These are phyloP conservation scores for Hippocampus kuda DNA, from an alignment of 2,797 vertebrate genomes.

Conservation along the genomic window DNA sequence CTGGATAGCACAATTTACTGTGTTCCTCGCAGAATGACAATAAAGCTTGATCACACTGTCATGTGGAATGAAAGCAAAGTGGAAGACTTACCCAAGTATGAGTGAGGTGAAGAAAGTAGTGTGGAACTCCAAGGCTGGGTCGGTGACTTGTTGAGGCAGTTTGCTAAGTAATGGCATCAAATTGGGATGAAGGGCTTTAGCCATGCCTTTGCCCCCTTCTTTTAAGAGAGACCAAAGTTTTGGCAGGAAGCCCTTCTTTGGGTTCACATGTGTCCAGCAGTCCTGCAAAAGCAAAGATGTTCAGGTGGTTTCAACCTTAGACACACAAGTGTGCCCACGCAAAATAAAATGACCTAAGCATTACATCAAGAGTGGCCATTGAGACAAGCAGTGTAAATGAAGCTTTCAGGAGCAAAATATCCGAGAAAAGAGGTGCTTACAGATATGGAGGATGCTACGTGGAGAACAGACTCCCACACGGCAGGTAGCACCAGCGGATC, in stretches of 20 bases:
- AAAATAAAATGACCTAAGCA: background rate
- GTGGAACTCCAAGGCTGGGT: conserved; percentile 79
- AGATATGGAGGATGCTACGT: conserved; percentile 72
- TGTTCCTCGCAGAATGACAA: background rate
- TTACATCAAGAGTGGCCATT: background rate
- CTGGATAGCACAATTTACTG: background rate
- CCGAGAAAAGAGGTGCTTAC: conserved; percentile 54
- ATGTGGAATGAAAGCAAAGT: background rate
- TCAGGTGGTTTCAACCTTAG: no score
- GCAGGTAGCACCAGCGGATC: conserved; percentile 86
- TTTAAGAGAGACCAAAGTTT: conserved; percentile 82
- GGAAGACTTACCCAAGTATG: conserved; percentile 73
- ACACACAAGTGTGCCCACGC: background rate
- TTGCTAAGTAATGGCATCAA: conserved; percentile 91
- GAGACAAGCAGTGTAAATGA: background rate
- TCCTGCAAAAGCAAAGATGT: conserved; percentile 61
- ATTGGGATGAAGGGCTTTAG: conserved; percentile 81
- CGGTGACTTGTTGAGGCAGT: conserved; percentile 72
- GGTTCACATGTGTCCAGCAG: conserved; percentile 88
- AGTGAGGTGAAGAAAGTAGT: conserved; percentile 77
- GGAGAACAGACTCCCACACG: conserved; percentile 90
- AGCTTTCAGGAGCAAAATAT: background rate
- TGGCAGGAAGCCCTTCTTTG: conserved; percentile 85
- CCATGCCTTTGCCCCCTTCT: conserved; percentile 85
- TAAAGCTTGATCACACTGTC: background rate